These are phyloP conservation scores for Lochmaea capreae DNA, from an alignment of 2,888 invertebrate genomes.

Conservation along the genomic window DNA sequence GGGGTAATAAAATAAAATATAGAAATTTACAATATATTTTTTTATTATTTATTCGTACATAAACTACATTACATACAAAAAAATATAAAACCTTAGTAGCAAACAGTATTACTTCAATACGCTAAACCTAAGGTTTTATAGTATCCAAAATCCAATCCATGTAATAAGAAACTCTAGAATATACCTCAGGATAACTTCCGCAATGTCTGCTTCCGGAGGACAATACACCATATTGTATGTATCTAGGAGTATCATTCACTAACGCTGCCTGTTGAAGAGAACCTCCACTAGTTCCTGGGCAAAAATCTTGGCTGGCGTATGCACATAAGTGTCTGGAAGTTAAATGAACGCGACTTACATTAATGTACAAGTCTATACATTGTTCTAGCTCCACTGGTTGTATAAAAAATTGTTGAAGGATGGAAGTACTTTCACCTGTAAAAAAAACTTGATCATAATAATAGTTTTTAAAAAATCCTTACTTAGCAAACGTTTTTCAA, in stretches of 20 bases:
- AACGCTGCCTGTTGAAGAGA: conserved; percentile 69
- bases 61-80: no score
- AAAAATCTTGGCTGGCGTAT: conserved; percentile 74
- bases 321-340: conserved; percentile 71
- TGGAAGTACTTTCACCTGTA: conserved; percentile 55
- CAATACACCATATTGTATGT: conserved; percentile 71
- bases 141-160: conserved; percentile 29
- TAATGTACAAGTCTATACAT: conserved; percentile 46
- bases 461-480: no score
- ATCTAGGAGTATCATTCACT: conserved; percentile 62
- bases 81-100: no score
- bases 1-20: no score
- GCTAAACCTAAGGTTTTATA: conserved; percentile 3
- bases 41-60: no score
- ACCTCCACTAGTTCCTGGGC: conserved; percentile 78
- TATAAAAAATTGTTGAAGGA: conserved; percentile 65
- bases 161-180: conserved; percentile 73
- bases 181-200: conserved; percentile 76
- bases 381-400: conserved; percentile 59
- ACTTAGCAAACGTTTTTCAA: no score
- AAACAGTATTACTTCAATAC: no score
- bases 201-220: conserved; percentile 67
- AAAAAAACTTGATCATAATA: conserved; percentile 47
- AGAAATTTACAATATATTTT: no score
- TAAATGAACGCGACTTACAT: conserved; percentile 54